A percentile compares a stretch with the other conserved stretches of the same genome.
These are phyloP conservation scores for Octomys mimax DNA, from an alignment of 2,797 vertebrate genomes.

Conservation along the genomic window DNA sequence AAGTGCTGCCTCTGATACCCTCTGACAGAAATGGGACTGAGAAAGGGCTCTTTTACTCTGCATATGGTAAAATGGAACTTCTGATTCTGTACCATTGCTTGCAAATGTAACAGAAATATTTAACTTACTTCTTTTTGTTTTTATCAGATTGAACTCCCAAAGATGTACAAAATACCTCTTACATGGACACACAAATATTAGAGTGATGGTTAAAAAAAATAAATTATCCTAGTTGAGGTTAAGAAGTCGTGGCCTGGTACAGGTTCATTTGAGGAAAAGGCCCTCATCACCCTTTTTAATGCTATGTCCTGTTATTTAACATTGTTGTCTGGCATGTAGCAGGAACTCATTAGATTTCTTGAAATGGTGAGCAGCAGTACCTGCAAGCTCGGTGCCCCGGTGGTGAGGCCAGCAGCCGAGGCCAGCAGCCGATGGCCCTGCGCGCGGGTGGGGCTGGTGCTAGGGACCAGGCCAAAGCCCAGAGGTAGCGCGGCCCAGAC, in stretches of 20 bases:
- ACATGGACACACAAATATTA: not conserved
- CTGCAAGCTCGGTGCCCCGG: not conserved
- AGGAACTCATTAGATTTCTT: not conserved
- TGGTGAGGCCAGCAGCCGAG: not conserved
- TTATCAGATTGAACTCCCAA: slow-evolving; percentile 33
- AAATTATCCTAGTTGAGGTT: not conserved
- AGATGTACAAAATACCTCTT: not conserved
- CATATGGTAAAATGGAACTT: slow-evolving; percentile 54
- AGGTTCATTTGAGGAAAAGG: not conserved
- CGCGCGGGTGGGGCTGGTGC: not conserved
- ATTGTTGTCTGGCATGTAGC: not conserved
- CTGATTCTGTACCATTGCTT: not conserved
- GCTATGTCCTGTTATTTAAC: not conserved
- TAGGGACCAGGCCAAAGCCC: not conserved
- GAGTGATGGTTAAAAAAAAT: not conserved
- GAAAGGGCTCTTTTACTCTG: slow-evolving; percentile 36
- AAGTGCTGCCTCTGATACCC: slow-evolving; percentile 75
- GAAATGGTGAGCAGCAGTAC: not conserved
- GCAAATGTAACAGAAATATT: not conserved
- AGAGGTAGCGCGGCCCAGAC: not conserved
- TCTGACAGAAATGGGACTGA: slow-evolving; percentile 68
- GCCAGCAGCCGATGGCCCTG: not conserved
- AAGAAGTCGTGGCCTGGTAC: not conserved
- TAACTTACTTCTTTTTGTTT: slow-evolving; percentile 66
- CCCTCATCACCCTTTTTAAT: not conserved